Evolutionary conservation across 35 echinoderm and acorn worm species (phyloP).

Genomic region (Hemicentrotus pulcherrimus): DNA sequence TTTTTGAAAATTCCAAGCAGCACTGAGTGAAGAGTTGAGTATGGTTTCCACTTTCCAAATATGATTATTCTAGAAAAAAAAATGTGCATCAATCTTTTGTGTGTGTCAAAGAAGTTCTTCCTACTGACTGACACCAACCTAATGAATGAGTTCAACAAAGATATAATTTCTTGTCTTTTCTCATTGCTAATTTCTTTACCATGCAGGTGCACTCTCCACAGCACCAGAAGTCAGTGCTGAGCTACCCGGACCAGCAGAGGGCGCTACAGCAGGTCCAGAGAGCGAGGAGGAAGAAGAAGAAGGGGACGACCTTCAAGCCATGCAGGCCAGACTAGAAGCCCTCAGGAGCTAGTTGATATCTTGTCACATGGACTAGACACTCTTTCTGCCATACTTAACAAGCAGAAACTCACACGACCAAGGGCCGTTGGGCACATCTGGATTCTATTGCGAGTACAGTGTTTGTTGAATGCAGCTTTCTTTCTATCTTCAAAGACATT

Average conservation of each 20-base stretch:
- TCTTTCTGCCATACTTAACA: neutral
- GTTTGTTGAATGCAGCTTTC: no score
- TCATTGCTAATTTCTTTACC: neutral
- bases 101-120: neutral
- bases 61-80: neutral
- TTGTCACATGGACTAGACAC: neutral
- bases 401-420: no score
- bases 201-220: conserved; percentile 68
- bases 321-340: conserved; percentile 92
- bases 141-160: neutral
- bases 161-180: neutral
- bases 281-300: conserved; percentile 77
- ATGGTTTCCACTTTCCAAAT: no score
- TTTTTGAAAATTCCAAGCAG: no score
- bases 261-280: conserved; percentile 48
- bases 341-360: conserved; percentile 66
- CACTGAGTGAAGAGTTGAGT: neutral
- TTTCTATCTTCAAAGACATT: no score
- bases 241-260: conserved; percentile 67
- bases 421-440: no score
- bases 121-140: neutral
- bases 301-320: conserved; percentile 68
- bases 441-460: no score
- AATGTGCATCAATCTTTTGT: neutral
- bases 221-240: conserved; percentile 75